Base-by-base conservation (phyloP, 2,888 invertebrate genomes). In the Drosophila nigricruria region DNA sequence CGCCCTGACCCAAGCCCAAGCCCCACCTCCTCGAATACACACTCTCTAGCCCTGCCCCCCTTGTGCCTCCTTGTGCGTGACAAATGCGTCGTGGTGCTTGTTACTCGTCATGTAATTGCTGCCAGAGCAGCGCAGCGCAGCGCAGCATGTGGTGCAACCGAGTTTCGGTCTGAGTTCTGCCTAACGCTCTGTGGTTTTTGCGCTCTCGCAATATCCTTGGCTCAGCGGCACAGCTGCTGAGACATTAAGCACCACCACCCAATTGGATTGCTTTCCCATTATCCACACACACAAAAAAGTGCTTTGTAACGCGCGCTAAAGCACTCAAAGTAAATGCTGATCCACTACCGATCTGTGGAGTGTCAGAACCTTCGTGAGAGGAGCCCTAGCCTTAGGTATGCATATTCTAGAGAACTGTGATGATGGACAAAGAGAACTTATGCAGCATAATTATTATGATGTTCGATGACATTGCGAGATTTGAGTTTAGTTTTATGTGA, bases 101-200 rank as follows among this genome's bases (percentile, higher is more conserved):
- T 68, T 88, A 52, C 79, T 82, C 70, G 88, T 87, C 87, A 84
- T 89, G 82, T 78, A 87, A 89, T 89, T 83, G 89, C 83, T 71
- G 84, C 60, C 86, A 63, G 52, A 59, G 54, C 45, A 70, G 60
- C 18, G 18, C 30, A 25, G 25, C 2, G 30, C 30, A 34, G 34
- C 77, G 60, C 86, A 75, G 81, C 77, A 79, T 87, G 88, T 80
- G 80, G 79, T 68, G 61, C 79, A 65, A 68, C 67, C 60, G 52
- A 50, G 50, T 43, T 42, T 49, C 56, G 40, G 16, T 23, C 14
- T 23, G 14, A n/a, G 40, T 8, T 34, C 40, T 10, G 30, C n/a
- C 57, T 58, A 10, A 34, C 5, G 23, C 14, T 36, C 40, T 67
- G 79, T 38, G 70, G 80, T 77, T 70, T 59, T 32, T 54, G 36